Base-by-base conservation (phyloP, 2,797 vertebrate genomes). In the Spondyliosoma cantharus region DNA sequence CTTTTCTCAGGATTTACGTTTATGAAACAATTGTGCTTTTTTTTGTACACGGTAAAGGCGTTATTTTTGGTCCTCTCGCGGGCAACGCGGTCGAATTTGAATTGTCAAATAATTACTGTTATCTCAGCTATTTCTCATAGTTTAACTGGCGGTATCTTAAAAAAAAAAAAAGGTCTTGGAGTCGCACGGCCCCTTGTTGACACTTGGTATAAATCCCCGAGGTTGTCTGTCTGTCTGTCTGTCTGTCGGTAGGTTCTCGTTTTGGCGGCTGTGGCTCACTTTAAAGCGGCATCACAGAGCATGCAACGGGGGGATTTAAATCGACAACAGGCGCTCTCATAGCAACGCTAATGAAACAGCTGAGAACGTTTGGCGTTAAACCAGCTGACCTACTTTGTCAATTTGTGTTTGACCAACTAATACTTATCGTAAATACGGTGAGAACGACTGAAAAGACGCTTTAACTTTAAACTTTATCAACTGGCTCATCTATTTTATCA, bases 251-350 rank as follows among this genome's bases (percentile, higher is more conserved):
- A 24, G 29, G 42, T 15, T 24, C n/a, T 27, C 0, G 8, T 81
- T 84, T 90, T 90, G 88, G 91, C 93, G 93, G 88, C 74, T 81
- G 4, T 4, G 5, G 57, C 49, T 56, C 22, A 5, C 7, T 82
- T 82, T 89, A 59, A 4, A 89, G 92, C 93, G 92, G 92, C 84
- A 86, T 52, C 50, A 45, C 32, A 68, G 72, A 27, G 57, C 71
- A 68, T 45, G 70, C 50, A 73, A 69, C 56, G 22, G 60, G 81
- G 37, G 63, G 48, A 42, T 80, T 90, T 80, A 70, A 83, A 78
- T 57, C 20, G 3, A 2, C 48, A 45, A 8, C 79, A 29, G 29
- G 69, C 64, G 62, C 60, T 81, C 53, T 48, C 86, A 67, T 91
- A 69, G 92, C 87, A 89, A 91, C 89, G 25, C 59, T 12, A 52